Base-by-base conservation (phyloP, 2,113 vertebrate species). In the Prochilodus magdalenae region DNA sequence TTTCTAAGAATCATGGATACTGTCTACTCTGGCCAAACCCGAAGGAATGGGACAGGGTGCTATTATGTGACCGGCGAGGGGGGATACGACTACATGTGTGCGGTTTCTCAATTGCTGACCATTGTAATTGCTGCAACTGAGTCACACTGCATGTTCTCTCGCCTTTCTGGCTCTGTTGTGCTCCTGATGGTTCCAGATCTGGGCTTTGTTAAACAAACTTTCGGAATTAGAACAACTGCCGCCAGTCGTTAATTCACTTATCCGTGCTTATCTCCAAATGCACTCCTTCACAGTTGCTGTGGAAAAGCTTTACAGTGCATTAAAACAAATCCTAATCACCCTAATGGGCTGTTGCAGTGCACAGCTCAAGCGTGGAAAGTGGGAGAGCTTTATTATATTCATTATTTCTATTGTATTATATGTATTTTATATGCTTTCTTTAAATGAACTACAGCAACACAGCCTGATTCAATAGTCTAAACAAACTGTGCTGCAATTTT, bases 1-100 rank as follows among this genome's bases (percentile, higher is more conserved):
- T 67, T 82, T 87, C 86, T 67, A 85, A 27, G 86, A 83, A 83
- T 7, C 29, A 27, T 1, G 12, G 27, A 27, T 69, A 30, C 76
- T 66, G 16, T 12, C 5, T 67, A 27, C 30, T 57, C 51, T 26
- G 66, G 82, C 57, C 82, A 86, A 79, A 62, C 29, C 62, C 14
- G 33, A 18, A 26, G 70, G 8, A 73, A 53, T 63, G 44, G 66
- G 79, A 55, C 53, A 80, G 14, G 60, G 49, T 36, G 72, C 22
- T 55, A 75, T 79, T 82, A 57, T 73, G 40, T 69, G 20, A 29
- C 12, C 18, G 30, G 29, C 36, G 66, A 40, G 49, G 20, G 5
- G 36, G 75, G 18, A 72, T 44, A 36, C 24, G 15, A 24, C 70
- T 63, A 63, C 63, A 79, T 69, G 16, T 27, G 20, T n/a, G 15